These are phyloP conservation scores for Machaerirhynchus nigripectus DNA, from an alignment of 2,113 vertebrate species.

Conservation along the genomic window DNA sequence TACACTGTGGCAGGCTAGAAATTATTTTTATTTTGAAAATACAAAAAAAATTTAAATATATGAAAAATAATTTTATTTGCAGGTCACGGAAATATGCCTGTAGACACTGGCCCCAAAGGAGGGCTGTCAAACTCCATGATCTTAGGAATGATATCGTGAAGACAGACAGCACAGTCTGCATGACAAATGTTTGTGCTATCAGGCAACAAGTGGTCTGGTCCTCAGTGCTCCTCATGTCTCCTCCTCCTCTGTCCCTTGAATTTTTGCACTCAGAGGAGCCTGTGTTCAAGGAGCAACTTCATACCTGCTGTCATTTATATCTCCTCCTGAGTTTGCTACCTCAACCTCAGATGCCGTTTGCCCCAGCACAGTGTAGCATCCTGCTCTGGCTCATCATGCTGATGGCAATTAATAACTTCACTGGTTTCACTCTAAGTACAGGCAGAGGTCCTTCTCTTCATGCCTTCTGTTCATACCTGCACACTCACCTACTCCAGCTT, in stretches of 20 bases:
- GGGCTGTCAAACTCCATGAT: neutral
- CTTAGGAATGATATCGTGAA: neutral
- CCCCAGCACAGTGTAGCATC: neutral
- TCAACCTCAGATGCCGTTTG: neutral
- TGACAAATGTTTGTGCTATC: neutral
- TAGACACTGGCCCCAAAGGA: neutral
- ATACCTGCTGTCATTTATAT: neutral
- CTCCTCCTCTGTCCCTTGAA: neutral
- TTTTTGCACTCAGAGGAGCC: neutral
- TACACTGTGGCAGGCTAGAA: neutral
- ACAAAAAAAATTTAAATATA: neutral
- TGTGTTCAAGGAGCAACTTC: neutral
- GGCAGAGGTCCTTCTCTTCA: neutral
- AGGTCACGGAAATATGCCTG: neutral
- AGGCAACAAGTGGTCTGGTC: neutral
- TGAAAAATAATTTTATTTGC: neutral
- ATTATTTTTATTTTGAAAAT: neutral
- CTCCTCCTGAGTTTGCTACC: neutral
- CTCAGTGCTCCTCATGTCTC: neutral
- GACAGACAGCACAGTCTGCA: neutral
- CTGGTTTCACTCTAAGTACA: neutral
- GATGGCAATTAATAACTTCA: neutral
- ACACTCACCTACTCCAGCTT: neutral
- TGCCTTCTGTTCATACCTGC: neutral
- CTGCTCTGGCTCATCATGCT: neutral